Evolutionary conservation across 2,797 vertebrate species (phyloP).

Genomic region (Anas bernieri): DNA sequence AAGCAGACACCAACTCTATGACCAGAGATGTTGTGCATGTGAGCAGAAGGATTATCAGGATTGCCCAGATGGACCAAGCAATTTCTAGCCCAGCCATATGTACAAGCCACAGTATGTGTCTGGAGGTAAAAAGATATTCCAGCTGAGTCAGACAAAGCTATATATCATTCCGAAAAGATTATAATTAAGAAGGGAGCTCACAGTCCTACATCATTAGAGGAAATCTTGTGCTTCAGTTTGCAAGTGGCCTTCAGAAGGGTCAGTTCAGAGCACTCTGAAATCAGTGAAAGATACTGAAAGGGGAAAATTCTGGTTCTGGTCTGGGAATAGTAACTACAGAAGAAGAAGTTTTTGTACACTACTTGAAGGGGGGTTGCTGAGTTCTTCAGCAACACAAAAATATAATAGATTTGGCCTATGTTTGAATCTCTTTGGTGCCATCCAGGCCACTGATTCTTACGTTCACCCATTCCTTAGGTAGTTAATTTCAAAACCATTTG

Average conservation of each 20-base stretch:
- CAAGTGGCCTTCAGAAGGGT: accelerated
- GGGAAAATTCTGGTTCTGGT: not conserved
- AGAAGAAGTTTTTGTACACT: not conserved
- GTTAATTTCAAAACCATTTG: not conserved
- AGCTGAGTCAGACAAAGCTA: not conserved
- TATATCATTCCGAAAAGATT: not conserved
- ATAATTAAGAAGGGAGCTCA: not conserved
- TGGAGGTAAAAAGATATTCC: not conserved
- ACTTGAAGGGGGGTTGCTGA: not conserved
- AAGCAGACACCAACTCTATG: not conserved
- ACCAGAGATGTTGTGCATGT: not conserved
- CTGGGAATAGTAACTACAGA: not conserved
- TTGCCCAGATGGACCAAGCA: not conserved
- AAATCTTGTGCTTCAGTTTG: not conserved
- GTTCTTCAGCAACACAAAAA: not conserved
- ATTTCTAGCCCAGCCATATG: not conserved
- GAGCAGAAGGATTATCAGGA: not conserved
- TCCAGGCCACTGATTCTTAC: not conserved
- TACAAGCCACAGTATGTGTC: not conserved
- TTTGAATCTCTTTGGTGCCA: not conserved
- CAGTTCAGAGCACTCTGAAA: not conserved
- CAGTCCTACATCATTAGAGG: not conserved
- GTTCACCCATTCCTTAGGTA: not conserved
- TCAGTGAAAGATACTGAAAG: not conserved
- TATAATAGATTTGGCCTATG: not conserved